phyloP scores from a whole-genome alignment of 2,797 vertebrate species.

The Benthosema pterotum region DNA sequence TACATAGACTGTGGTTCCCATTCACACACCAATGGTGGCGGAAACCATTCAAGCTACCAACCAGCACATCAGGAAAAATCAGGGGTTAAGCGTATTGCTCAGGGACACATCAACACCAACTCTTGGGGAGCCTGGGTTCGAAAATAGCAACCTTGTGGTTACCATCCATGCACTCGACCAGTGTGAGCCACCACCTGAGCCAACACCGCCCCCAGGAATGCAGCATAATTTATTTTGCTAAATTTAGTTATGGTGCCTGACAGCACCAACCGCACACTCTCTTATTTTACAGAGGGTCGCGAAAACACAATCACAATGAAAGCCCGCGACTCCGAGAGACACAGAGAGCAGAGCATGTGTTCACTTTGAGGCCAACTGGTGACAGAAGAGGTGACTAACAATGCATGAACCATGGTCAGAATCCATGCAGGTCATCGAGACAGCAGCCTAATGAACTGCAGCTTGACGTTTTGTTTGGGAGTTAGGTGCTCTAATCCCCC shows the following conservation, averaged over 20 bases:
- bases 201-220: too few relatives aligned
- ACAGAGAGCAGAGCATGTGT: conserved; percentile 22
- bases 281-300: conserved; percentile 26
- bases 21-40: too few relatives aligned
- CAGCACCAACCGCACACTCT: conserved; percentile 7
- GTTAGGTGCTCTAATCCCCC: conserved; percentile 29
- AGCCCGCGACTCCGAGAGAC: conserved; percentile 25
- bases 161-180: too few relatives aligned
- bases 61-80: too few relatives aligned
- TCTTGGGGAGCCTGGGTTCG: too few relatives aligned
- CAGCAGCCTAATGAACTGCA: conserved; percentile 58
- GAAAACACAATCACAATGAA: conserved; percentile 55
- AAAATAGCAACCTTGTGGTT: too few relatives aligned
- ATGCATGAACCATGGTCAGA: conserved; percentile 19
- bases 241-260: conserved; percentile 38
- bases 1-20: too few relatives aligned
- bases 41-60: too few relatives aligned
- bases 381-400: conserved; percentile 9
- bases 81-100: too few relatives aligned
- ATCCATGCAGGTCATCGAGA: conserved; percentile 21
- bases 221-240: too few relatives aligned
- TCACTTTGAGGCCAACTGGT: conserved; percentile 31
- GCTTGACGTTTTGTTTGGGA: conserved; percentile 52
- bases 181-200: too few relatives aligned
- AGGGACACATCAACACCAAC: too few relatives aligned